Conservation (phyloP, 2,797 vertebrate species). For the Poecilia picta region DNA sequence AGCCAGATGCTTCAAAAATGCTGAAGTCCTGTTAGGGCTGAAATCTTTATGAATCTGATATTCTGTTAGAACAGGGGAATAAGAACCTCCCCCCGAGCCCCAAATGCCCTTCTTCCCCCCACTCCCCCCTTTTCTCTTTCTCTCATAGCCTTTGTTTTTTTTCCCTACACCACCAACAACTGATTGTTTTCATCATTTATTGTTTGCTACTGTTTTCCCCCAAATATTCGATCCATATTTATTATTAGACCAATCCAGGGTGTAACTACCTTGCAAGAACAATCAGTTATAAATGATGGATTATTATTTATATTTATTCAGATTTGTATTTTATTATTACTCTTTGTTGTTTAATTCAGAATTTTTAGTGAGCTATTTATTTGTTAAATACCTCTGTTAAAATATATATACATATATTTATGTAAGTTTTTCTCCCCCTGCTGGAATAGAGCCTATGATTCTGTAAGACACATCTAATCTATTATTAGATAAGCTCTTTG, state of each 20-base stretch:
- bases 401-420: neutral
- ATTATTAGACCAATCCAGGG: neutral
- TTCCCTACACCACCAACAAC: neutral
- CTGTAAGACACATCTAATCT: neutral
- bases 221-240: neutral
- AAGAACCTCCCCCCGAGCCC: neutral
- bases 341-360: neutral
- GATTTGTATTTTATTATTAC: neutral
- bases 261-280: neutral
- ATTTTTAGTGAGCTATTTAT: neutral
- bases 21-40: conserved; percentile 22
- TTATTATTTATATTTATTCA: neutral
- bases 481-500: neutral
- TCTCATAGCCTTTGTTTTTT: neutral
- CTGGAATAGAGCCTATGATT: neutral
- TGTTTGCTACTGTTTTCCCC: no score
- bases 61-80: neutral
- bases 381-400: neutral
- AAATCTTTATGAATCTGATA: conserved; percentile 40
- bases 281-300: neutral
- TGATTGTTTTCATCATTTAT: neutral
- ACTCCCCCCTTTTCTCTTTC: neutral
- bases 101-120: no score
- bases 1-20: conserved; percentile 27
- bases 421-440: neutral